Conservation (phyloP, 2,888 invertebrate genomes). For the Monopis laevigella region DNA sequence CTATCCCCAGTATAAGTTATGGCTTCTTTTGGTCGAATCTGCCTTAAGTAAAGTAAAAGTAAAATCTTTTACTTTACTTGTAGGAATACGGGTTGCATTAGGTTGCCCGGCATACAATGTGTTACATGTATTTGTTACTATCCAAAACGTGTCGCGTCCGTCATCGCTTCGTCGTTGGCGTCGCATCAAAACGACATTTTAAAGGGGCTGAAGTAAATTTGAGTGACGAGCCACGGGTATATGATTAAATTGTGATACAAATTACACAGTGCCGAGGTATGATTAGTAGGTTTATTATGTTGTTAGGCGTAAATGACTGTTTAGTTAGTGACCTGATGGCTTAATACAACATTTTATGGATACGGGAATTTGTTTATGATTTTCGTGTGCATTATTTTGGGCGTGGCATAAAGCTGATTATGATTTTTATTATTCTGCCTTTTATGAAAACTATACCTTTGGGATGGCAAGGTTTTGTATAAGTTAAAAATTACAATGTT, state of each 20-base stretch:
- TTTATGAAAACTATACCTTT: background rate
- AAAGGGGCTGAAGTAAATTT: constrained; percentile 30
- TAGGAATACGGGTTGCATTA: too few relatives aligned
- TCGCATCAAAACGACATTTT: constrained; percentile 4
- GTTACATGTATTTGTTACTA: too few relatives aligned
- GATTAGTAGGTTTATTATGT: constrained; percentile 41
- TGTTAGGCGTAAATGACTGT: constrained; percentile 31
- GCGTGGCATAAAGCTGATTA: constrained; percentile 20
- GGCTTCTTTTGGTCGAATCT: too few relatives aligned
- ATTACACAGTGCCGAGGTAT: constrained; percentile 43
- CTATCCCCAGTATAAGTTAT: too few relatives aligned
- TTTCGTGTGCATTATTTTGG: constrained; percentile 24
- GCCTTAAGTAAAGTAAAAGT: too few relatives aligned
- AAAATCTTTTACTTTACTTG: too few relatives aligned
- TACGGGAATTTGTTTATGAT: constrained; percentile 23
- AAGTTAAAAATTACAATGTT: background rate
- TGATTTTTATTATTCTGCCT: constrained; percentile 14
- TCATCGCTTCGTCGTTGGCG: constrained; percentile 1
- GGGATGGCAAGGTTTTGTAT: background rate
- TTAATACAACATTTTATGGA: constrained; percentile 21
- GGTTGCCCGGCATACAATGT: too few relatives aligned
- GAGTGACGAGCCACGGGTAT: constrained; percentile 43
- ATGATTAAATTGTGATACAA: constrained; percentile 58
- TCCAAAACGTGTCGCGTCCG: background rate
- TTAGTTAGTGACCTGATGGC: constrained; percentile 20